phyloP scores from a whole-genome alignment of 2,113 vertebrate genomes.

The Machaerirhynchus nigripectus region DNA sequence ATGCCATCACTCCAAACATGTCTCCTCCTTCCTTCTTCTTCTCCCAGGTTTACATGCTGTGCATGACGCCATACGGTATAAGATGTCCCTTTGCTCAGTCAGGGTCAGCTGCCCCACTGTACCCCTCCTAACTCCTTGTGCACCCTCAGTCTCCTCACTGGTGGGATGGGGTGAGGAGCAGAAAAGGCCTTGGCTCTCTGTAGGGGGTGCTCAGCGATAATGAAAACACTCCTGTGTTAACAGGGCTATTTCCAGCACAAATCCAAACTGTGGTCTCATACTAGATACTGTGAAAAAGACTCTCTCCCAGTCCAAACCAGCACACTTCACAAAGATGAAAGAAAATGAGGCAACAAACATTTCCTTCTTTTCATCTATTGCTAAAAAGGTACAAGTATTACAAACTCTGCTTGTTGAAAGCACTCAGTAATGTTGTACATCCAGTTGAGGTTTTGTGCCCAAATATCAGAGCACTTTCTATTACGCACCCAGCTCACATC shows the following conservation, averaged over 20 bases:
- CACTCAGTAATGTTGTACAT: neutral
- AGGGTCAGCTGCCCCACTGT: neutral
- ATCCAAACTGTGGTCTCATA: neutral
- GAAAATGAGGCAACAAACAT: neutral
- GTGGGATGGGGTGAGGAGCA: neutral
- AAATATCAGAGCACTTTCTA: neutral
- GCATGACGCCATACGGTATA: neutral
- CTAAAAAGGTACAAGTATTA: neutral
- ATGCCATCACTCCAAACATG: rapidly evolving
- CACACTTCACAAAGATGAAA: neutral
- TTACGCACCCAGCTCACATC: neutral
- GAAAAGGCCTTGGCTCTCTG: neutral
- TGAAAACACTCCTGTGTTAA: neutral
- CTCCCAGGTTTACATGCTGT: neutral
- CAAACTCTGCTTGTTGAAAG: neutral
- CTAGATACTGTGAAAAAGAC: neutral
- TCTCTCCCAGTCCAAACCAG: neutral
- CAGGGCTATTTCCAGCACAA: neutral
- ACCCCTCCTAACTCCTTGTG: neutral
- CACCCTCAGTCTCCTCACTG: neutral
- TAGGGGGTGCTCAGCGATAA: neutral
- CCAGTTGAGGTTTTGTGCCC: neutral
- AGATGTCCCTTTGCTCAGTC: neutral
- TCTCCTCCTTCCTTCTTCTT: neutral
- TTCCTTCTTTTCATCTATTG: neutral